A percentile compares a stretch with the other conserved stretches of the same genome.
These are phyloP conservation scores for Mesocricetus auratus DNA, from an alignment of 2,113 vertebrate genomes.

Conservation along the genomic window DNA sequence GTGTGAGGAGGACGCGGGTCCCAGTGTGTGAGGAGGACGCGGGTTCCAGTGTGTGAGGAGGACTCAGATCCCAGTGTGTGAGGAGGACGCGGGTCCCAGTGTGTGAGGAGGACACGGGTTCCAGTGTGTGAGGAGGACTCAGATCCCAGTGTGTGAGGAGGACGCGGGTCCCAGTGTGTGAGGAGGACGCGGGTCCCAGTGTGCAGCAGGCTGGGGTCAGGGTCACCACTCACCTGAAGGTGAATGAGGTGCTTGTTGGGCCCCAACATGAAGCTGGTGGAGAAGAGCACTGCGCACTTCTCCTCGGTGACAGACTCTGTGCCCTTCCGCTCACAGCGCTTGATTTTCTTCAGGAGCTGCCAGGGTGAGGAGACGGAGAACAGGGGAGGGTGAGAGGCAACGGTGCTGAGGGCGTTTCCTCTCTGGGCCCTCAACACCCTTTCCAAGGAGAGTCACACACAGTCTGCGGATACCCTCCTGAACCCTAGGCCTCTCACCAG, in stretches of 20 bases:
- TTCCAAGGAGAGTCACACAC: neutral
- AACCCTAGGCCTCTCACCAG: constrained; percentile 88
- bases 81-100: neutral
- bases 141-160: neutral
- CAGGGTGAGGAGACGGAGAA: too few species aligned
- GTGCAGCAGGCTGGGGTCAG: neutral
- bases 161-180: neutral
- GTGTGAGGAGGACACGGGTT: too few species aligned
- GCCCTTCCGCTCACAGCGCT: constrained; percentile 96
- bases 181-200: neutral
- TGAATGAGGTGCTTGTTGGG: constrained; percentile 88
- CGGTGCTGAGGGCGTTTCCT: neutral
- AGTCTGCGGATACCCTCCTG: neutral
- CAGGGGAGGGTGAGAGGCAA: neutral
- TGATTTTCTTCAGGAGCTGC: constrained; percentile 98
- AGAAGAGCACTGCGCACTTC: constrained; percentile 96
- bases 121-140: neutral
- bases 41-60: neutral
- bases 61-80: too few species aligned
- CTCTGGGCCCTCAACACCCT: neutral
- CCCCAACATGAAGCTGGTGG: constrained; percentile 89
- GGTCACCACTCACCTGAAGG: constrained; percentile 89
- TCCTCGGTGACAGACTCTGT: constrained; percentile 98
- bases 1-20: neutral
- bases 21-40: neutral